Percentiles rank a stretch among this genome's conserved stretches.
phyloP scores from a whole-genome alignment of 2,113 vertebrate species.

The Scolopax mira region DNA sequence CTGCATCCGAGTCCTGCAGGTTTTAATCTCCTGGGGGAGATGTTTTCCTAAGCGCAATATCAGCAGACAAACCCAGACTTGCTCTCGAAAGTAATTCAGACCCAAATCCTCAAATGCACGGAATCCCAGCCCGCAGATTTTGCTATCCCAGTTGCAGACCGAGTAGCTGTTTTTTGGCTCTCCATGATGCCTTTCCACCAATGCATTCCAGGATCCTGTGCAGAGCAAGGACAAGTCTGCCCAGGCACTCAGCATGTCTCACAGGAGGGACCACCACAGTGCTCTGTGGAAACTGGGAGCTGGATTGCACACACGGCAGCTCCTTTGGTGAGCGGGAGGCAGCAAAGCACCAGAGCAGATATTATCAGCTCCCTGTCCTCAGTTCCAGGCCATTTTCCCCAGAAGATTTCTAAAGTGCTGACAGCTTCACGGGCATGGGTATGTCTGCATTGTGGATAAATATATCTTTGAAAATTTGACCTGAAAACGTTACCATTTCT shows the following conservation, averaged over 20 bases:
- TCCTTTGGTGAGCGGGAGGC: neutral
- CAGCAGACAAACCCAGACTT: accelerated
- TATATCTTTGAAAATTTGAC: neutral
- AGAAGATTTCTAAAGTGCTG: neutral
- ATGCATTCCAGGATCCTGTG: neutral
- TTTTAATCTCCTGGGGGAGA: neutral
- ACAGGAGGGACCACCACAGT: accelerated
- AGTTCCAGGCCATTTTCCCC: neutral
- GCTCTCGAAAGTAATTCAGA: neutral
- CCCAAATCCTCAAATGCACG: neutral
- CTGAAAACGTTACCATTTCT: neutral
- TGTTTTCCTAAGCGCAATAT: neutral
- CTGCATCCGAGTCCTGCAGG: neutral
- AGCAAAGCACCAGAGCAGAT: neutral
- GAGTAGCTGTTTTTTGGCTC: neutral
- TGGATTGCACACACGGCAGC: neutral
- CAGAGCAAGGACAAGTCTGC: neutral
- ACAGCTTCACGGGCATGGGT: neutral
- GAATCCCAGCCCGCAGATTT: neutral
- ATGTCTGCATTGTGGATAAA: neutral
- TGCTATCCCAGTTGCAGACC: neutral
- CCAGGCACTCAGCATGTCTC: neutral
- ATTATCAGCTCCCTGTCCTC: neutral
- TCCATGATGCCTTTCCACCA: neutral
- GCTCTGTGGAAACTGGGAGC: neutral